Percentiles rank a stretch among this genome's conserved stretches.
Conservation (phyloP, 2,113 vertebrate genomes). For the Bubo scandiacus region DNA sequence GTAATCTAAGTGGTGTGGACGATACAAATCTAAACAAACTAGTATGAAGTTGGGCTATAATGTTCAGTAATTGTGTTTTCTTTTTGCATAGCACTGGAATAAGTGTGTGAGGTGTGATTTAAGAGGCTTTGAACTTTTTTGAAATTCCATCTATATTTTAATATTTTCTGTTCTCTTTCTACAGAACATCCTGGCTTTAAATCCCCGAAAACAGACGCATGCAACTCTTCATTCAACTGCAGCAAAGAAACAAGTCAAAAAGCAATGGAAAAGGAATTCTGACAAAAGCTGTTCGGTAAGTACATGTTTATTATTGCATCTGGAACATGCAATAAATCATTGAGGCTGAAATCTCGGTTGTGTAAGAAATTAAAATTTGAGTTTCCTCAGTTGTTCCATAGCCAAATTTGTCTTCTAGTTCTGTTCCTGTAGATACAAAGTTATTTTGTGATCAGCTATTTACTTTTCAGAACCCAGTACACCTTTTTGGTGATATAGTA, state of each 20-base stretch:
- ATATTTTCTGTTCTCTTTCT: background rate
- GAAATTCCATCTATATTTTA: background rate
- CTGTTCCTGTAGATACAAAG: background rate
- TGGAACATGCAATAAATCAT: background rate
- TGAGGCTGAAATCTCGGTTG: background rate
- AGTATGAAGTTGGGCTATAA: background rate
- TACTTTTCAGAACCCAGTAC: background rate
- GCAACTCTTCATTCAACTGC: conserved; percentile 83
- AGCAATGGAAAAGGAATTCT: conserved; percentile 90
- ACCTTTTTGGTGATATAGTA: background rate
- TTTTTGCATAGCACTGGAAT: background rate
- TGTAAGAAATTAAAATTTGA: background rate
- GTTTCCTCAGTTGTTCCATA: background rate
- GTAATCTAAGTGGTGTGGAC: background rate
- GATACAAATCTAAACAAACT: background rate
- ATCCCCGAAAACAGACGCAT: conserved; percentile 81
- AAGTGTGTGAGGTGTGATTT: background rate
- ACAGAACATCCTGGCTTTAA: conserved; percentile 86
- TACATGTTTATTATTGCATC: background rate
- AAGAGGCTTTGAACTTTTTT: background rate
- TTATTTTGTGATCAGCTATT: background rate
- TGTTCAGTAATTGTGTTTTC: background rate
- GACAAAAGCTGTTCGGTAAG: conserved; percentile 85
- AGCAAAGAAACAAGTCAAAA: conserved; percentile 85
- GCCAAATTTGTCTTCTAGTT: background rate